Base-by-base conservation (phyloP, 1,140 invertebrate genomes). In the Gonioctena quinquepunctata region DNA sequence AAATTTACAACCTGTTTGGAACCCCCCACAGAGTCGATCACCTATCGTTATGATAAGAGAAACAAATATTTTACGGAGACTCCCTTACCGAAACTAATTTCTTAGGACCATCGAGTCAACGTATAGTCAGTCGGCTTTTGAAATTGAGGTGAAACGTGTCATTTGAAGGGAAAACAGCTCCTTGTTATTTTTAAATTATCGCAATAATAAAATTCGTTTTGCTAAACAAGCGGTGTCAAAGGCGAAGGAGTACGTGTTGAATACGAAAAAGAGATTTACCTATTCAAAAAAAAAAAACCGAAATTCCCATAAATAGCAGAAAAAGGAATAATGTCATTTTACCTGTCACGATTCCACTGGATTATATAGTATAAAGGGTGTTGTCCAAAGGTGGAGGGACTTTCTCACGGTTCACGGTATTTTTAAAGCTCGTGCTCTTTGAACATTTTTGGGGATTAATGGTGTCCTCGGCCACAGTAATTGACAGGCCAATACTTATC, bases 281-380 rank as follows among this genome's bases (percentile, higher is more conserved):
- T 42, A 11, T 42, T 13, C 33, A n/a, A n/a, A 3, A 42, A 21
- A 42, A 56, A 56, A 19, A 56, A 56, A 23, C 52, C 52, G 52
- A 56, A 56, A 56, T 56, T 56, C 52, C 33, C n/a, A 56, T 56
- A 56, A 56, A 56, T 56, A 56, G 19, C 22, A 23, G 52, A 56
- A 56, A 56, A 56, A 56, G 52, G 21, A 56, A 56, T 56, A 19
- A 23, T 11, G 52, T 56, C 52, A 56, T 56, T 56, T 56, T 56
- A 56, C 52, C 52, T 56, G 52, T 56, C 52, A 56, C 52, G 52
- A 56, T 21, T 23, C 21, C n/a, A 23, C 18, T 56, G 22, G 52
- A 21, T 56, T 56, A 56, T n/a, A 42, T 21, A 42, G 16, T 42
- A 19, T 56, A 56, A 56, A 56, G 52, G 52, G 52, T 56, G 52